Conservation (phyloP, 2,888 invertebrate species). For the Miltochrista miniata region DNA sequence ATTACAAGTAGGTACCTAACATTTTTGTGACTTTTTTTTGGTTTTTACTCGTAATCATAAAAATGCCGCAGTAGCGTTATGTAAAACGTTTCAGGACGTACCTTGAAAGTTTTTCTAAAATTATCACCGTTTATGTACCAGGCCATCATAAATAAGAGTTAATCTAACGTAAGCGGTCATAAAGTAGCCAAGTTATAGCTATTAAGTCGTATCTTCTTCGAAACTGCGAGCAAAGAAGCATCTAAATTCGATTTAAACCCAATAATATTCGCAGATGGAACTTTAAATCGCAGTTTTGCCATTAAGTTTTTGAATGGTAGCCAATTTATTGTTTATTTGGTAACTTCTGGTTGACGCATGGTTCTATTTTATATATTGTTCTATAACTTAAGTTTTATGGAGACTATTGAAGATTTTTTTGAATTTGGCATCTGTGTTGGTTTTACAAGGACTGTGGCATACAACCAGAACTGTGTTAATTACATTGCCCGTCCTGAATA, state of each 20-base stretch:
- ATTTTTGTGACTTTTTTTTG: neutral
- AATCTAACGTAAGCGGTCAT: conserved; percentile 34
- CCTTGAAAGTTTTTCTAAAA: conserved; percentile 7
- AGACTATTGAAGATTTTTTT: neutral
- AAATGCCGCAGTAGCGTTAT: no score
- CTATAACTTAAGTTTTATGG: conserved; percentile 7
- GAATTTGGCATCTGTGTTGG: neutral
- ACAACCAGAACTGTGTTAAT: no score
- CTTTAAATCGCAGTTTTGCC: conserved; percentile 48
- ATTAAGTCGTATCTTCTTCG: conserved; percentile 39
- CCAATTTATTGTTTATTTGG: conserved; percentile 46
- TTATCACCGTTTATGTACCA: conserved; percentile 23
- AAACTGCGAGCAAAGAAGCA: conserved; percentile 47
- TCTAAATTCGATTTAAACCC: conserved; percentile 51
- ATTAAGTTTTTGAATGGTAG: conserved; percentile 48
- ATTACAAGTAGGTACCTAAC: no score
- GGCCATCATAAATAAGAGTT: conserved; percentile 37
- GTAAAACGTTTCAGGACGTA: no score
- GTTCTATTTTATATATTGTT: conserved; percentile 25
- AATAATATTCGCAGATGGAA: conserved; percentile 48
- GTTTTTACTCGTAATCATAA: no score
- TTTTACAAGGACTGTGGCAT: no score
- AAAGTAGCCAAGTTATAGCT: conserved; percentile 44
- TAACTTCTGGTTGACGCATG: conserved; percentile 27
- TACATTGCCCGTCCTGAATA: no score